Conservation (phyloP, 2,113 vertebrate genomes). For the Lontra canadensis region DNA sequence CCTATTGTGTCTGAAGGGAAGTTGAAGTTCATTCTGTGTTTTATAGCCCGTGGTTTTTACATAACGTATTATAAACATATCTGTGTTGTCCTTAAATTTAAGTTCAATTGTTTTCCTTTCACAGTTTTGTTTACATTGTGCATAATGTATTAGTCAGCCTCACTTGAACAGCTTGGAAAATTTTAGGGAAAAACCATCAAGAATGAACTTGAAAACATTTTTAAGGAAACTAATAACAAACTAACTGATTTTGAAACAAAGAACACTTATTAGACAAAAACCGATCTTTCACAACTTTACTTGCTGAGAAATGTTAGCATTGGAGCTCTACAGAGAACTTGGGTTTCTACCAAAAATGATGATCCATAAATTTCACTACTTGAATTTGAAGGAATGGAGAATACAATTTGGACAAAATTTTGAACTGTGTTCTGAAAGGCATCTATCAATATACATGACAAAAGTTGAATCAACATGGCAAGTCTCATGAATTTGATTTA, state of each 20-base stretch:
- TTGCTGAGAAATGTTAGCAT: background rate
- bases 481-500: background rate
- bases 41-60: background rate
- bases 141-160: background rate
- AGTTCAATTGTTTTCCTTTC: background rate
- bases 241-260: constrained; percentile 9
- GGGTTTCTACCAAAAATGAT: background rate
- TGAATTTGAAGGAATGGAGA: background rate
- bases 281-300: background rate
- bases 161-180: background rate
- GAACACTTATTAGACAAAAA: background rate
- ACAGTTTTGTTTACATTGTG: background rate
- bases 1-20: background rate
- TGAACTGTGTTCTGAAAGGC: background rate
- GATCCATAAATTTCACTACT: background rate
- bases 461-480: background rate
- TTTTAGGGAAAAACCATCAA: background rate
- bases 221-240: background rate
- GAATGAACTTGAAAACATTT: background rate
- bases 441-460: background rate
- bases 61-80: background rate
- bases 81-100: background rate
- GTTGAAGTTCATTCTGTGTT: background rate
- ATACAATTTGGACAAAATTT: background rate
- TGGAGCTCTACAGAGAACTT: background rate